phyloP scores from a whole-genome alignment of 2,888 invertebrate species.

The Microdon myrmicae region DNA sequence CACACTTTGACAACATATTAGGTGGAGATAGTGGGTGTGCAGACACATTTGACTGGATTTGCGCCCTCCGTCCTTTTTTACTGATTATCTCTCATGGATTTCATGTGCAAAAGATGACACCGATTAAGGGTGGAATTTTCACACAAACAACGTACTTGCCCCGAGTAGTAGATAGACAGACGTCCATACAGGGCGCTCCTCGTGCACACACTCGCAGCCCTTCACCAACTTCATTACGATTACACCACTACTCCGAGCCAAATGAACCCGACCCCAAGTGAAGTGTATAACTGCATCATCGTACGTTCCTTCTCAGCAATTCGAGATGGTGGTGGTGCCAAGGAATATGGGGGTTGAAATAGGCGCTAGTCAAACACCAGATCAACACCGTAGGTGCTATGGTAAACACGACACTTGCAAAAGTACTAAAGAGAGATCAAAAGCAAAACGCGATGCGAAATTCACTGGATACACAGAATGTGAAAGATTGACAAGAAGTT shows the following conservation, averaged over 20 bases:
- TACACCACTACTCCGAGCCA: too few species aligned
- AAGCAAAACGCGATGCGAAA: conserved; percentile 21
- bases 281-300: conserved; percentile 46
- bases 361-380: conserved; percentile 59
- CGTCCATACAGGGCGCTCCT: too few species aligned
- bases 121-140: conserved; percentile 52
- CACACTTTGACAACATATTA: conserved; percentile 41
- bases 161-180: too few species aligned
- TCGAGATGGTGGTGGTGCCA: conserved; percentile 5
- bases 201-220: too few species aligned
- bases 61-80: conserved; percentile 9
- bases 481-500: conserved; percentile 13
- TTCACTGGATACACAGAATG: conserved; percentile 31
- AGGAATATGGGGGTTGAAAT: conserved; percentile 50
- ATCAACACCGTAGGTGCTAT: conserved; percentile 65
- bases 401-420: conserved; percentile 58
- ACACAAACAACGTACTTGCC: conserved; percentile 40
- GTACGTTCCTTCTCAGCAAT: neutral
- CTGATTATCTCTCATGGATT: conserved; percentile 45
- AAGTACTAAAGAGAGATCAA: conserved; percentile 53
- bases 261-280: conserved; percentile 35
- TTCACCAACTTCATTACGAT: too few species aligned
- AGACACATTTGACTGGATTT: conserved; percentile 14
- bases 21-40: conserved; percentile 3
- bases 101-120: conserved; percentile 52